Conservation (phyloP, 2,797 vertebrate species). For the Oryzias dopingdopingensis region DNA sequence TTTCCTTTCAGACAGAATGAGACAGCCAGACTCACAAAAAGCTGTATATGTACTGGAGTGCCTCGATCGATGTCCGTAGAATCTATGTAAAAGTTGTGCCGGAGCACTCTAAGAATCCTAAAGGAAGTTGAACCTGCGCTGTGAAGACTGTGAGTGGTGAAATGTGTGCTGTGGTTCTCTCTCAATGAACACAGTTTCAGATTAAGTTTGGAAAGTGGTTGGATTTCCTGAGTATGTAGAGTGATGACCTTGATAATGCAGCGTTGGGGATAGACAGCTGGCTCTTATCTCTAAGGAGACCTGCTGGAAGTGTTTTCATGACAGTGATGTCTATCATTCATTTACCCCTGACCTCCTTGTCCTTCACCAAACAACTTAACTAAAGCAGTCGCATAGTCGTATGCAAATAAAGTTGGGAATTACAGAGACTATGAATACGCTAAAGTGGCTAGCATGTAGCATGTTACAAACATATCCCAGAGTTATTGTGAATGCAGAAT, state of each 20-base stretch:
- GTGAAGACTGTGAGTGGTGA: no score
- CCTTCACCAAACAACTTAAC: slow-evolving; percentile 36
- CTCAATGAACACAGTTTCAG: slow-evolving; percentile 4
- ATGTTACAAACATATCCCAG: no score
- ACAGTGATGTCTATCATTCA: slow-evolving; percentile 67
- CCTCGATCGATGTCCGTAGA: not conserved
- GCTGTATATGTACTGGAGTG: not conserved
- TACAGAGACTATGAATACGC: no score
- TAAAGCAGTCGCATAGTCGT: slow-evolving; percentile 11
- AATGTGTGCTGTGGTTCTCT: no score
- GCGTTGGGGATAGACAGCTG: slow-evolving; percentile 55
- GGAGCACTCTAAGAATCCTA: slow-evolving; percentile 4
- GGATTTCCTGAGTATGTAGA: slow-evolving; percentile 25
- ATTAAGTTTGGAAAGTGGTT: slow-evolving; percentile 10
- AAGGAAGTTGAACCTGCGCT: not conserved
- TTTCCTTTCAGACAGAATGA: slow-evolving; percentile 7
- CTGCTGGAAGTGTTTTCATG: slow-evolving; percentile 57
- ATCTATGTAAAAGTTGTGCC: not conserved
- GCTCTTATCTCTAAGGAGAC: slow-evolving; percentile 64
- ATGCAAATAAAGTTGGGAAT: not conserved
- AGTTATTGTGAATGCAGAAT: no score
- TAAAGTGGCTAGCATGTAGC: no score
- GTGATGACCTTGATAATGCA: slow-evolving; percentile 61
- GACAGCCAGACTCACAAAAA: not conserved
- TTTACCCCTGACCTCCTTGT: slow-evolving; percentile 55